Percentiles rank a stretch among this genome's conserved stretches.
phyloP scores from a whole-genome alignment of 2,888 invertebrate genomes.

The Acleris emargana region DNA sequence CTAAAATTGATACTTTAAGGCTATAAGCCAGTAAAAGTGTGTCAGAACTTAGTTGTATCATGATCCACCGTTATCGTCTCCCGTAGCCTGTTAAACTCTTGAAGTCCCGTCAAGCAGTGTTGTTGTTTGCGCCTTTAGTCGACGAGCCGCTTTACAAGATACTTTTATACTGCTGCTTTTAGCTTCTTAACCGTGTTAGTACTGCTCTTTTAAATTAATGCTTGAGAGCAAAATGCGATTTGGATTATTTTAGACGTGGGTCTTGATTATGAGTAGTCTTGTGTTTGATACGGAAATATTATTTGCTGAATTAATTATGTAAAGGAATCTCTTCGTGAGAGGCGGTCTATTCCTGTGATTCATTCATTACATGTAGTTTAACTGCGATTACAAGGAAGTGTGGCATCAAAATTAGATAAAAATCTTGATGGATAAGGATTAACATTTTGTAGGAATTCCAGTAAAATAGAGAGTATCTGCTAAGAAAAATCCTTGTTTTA shows the following conservation, averaged over 20 bases:
- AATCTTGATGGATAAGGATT: too few relatives aligned
- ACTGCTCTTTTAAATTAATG: background rate
- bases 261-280: too few relatives aligned
- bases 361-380: too few relatives aligned
- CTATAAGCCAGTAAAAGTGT: background rate
- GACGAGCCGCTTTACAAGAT: slow-evolving; percentile 7
- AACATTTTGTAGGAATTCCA: too few relatives aligned
- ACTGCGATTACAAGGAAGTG: too few relatives aligned
- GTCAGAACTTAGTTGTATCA: background rate
- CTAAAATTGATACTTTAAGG: background rate
- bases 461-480: too few relatives aligned
- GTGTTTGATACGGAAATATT: too few relatives aligned
- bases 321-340: too few relatives aligned
- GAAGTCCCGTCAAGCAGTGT: slow-evolving; percentile 15
- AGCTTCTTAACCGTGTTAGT: background rate
- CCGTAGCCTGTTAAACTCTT: slow-evolving; percentile 6
- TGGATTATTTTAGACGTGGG: too few relatives aligned
- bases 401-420: too few relatives aligned
- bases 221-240: background rate
- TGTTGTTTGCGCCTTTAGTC: slow-evolving; percentile 9
- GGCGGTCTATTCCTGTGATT: too few relatives aligned
- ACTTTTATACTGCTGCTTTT: slow-evolving; percentile 11
- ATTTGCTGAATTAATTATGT: too few relatives aligned
- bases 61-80: background rate
- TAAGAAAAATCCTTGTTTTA: background rate